These are phyloP conservation scores for Sisyra terminalis DNA, from an alignment of 2,888 invertebrate genomes.

Conservation along the genomic window DNA sequence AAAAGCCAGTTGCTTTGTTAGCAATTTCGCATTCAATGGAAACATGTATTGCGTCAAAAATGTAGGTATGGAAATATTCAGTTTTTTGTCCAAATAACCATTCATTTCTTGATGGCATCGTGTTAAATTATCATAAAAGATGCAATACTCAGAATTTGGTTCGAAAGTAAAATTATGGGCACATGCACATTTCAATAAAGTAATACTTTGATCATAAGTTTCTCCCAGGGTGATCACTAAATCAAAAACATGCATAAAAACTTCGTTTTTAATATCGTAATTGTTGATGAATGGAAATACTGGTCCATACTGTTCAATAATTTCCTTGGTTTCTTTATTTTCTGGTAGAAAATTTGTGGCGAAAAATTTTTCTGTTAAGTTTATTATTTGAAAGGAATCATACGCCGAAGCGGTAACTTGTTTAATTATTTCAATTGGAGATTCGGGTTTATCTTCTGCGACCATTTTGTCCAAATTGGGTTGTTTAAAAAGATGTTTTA, in stretches of 20 bases:
- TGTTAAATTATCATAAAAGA: constrained; percentile 19
- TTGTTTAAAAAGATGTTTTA: constrained; percentile 21
- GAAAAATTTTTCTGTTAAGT: constrained; percentile 40
- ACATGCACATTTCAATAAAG: constrained; percentile 17
- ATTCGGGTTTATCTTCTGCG: constrained; percentile 1
- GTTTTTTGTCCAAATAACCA: background rate
- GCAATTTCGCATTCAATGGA: constrained; percentile 15
- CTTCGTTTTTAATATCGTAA: constrained; percentile 22
- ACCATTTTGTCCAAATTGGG: constrained; percentile 12
- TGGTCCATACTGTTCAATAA: constrained; percentile 18
- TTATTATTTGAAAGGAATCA: constrained; percentile 40
- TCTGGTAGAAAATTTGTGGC: constrained; percentile 20
- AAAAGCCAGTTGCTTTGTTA: constrained; percentile 12
- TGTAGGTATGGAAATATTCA: constrained; percentile 15
- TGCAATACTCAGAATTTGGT: constrained; percentile 15
- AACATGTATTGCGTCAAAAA: constrained; percentile 18
- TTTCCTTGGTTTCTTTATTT: constrained; percentile 16
- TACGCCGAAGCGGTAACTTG: constrained; percentile 38
- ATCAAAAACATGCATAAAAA: constrained; percentile 26
- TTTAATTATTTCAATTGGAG: constrained; percentile 25
- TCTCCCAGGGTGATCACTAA: constrained; percentile 19
- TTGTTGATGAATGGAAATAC: constrained; percentile 21
- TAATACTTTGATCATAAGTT: constrained; percentile 17
- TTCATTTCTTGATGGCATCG: constrained; percentile 17
- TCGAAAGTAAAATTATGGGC: constrained; percentile 15